phyloP scores from a whole-genome alignment of 37 sponge, comb jelly and placozoan genomes.

The Chondrosia reniformis region DNA sequence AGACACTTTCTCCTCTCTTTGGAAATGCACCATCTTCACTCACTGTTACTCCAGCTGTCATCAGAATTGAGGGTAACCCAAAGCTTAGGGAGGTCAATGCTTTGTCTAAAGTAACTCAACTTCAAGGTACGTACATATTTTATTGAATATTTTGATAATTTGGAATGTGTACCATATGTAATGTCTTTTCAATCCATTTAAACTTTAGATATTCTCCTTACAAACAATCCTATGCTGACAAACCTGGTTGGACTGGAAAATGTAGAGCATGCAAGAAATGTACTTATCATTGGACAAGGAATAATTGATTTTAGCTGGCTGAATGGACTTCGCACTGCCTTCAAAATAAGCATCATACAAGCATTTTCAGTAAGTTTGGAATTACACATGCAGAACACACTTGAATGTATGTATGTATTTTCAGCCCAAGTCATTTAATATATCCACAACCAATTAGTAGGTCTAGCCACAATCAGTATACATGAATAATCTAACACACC shows the following conservation, averaged over 20 bases:
- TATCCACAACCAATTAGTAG: too few relatives aligned
- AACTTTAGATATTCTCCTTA: neutral
- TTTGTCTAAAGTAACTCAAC: neutral
- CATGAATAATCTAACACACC: neutral
- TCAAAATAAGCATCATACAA: neutral
- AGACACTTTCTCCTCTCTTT: conserved; percentile 37
- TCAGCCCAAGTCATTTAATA: too few relatives aligned
- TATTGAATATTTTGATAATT: neutral
- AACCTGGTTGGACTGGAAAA: conserved; percentile 19
- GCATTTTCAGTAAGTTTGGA: neutral
- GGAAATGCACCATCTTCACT: conserved; percentile 39
- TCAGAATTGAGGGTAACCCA: conserved; percentile 34
- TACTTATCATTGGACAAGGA: neutral
- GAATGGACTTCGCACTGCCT: neutral
- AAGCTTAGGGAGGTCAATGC: conserved; percentile 34
- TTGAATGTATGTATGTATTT: neutral
- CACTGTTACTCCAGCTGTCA: conserved; percentile 4
- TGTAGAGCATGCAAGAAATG: neutral
- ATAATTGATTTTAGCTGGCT: neutral
- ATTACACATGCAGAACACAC: too few relatives aligned
- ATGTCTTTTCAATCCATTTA: neutral
- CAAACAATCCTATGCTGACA: conserved; percentile 20
- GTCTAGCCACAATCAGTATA: too few relatives aligned
- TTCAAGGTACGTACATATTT: neutral
- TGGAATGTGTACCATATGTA: neutral